These are phyloP conservation scores for Diadophis punctatus DNA, from an alignment of 2,113 vertebrate species.

Conservation along the genomic window DNA sequence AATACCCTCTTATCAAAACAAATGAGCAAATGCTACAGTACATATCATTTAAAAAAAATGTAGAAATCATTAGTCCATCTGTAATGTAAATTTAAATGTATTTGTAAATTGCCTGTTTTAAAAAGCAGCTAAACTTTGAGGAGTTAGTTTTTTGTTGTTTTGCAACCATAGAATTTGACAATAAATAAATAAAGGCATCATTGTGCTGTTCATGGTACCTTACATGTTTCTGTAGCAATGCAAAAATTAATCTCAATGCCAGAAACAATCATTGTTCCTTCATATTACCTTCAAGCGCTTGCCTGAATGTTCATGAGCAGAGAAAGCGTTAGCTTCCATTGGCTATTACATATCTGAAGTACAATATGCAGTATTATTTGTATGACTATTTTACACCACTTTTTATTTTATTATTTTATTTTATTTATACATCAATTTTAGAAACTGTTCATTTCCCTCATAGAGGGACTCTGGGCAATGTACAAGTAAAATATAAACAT, in stretches of 20 bases:
- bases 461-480: not conserved
- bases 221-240: not conserved
- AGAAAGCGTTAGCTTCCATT: not conserved
- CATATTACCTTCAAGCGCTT: not conserved
- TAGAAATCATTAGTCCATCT: not conserved
- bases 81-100: not conserved
- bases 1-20: not conserved
- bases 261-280: not conserved
- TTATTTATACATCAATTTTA: not conserved
- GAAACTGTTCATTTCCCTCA: not conserved
- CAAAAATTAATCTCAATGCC: not conserved
- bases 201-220: not conserved
- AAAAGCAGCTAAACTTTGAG: not conserved
- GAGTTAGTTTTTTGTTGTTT: not conserved
- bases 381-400: not conserved
- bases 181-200: not conserved
- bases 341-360: not conserved
- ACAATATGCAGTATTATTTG: not conserved
- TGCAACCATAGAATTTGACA: not conserved
- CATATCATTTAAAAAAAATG: not conserved
- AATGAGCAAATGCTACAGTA: not conserved
- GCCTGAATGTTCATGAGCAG: not conserved
- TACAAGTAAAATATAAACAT: not conserved
- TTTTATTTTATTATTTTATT: not conserved
- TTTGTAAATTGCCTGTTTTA: slow-evolving; percentile 7